Evolutionary conservation across 2,797 vertebrate species (phyloP), one percentile per base, ranked within the genome.

Genomic region (Acestrorhynchus altus): DNA sequence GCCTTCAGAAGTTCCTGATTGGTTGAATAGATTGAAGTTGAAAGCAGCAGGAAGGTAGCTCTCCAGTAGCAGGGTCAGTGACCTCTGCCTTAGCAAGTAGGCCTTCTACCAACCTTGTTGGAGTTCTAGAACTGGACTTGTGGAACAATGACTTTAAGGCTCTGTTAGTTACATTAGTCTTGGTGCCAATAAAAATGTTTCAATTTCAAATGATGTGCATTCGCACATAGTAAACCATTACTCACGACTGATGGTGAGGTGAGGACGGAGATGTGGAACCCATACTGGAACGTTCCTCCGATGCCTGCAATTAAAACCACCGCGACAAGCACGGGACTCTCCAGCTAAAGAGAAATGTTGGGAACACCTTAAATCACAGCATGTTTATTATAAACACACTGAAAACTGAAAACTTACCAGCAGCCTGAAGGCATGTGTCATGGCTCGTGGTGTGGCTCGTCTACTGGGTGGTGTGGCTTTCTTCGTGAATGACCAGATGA

Each of bases 231-330:
- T n/a, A n/a, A n/a, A n/a, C n/a, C 42, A 44, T 4, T 69, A 83
- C 95, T 94, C 82, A 96, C 95, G 22, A 4, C 74, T 16, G 95
- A 95, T 0, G 95, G 89, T 0, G 94, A 93, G 24, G 88, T 95
- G 84, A 97, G 88, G 46, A 94, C 94, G 71, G 94, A 93, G 24
- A 95, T 16, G 0, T 88, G 65, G 79, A 93, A 95, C 35, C 95
- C 95, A 82, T 86, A 91, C 2, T 95, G 90, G 81, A 96, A 95
- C 0, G 91, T 92, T 8, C 95, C 94, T 26, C 95, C 94, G 0
- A 95, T 91, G 64, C 95, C 95, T 71, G 90, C 31, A 26, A 92
- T 83, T 67, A 93, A 72, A 72, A 93, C 85, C 68, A 90, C 89
- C 0, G 91, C 88, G 28, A 94, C 67, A 0, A 96, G 79, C 68